phyloP scores from a whole-genome alignment of 2,113 vertebrate species.

The Oncorhynchus keta region DNA sequence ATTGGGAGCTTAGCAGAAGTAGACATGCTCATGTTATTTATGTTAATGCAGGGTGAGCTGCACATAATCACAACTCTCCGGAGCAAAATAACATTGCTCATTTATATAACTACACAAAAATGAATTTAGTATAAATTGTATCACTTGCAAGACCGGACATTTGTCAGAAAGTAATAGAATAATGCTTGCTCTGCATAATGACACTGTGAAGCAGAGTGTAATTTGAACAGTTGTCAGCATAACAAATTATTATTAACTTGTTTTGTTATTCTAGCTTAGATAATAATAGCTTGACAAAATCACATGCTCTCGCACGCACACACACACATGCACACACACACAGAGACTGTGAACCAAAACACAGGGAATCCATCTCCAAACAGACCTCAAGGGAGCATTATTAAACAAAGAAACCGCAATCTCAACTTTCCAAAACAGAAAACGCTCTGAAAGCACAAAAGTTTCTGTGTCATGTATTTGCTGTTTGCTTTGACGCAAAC shows the following conservation, averaged over 20 bases:
- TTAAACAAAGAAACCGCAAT: constrained; percentile 38
- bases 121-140: constrained; percentile 39
- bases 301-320: constrained; percentile 48
- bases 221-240: constrained; percentile 66
- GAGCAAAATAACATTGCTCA: constrained; percentile 16
- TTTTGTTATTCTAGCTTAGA: constrained; percentile 44
- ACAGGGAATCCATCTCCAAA: constrained; percentile 35
- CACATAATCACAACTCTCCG: constrained; percentile 35
- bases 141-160: constrained; percentile 43
- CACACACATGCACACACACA: neutral
- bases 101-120: constrained; percentile 13
- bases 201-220: constrained; percentile 52
- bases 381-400: constrained; percentile 47
- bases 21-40: no score
- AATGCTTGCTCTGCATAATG: constrained; percentile 58
- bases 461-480: constrained; percentile 61
- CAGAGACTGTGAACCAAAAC: constrained; percentile 20
- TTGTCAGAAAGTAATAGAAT: constrained; percentile 46
- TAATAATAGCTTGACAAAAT: constrained; percentile 65
- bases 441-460: constrained; percentile 51
- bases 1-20: no score
- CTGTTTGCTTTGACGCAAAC: constrained; percentile 69
- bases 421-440: constrained; percentile 14
- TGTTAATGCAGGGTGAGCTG: no score
- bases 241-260: constrained; percentile 69